phyloP scores from a whole-genome alignment of 2,113 vertebrate genomes.

The Ceuthmochares aereus region DNA sequence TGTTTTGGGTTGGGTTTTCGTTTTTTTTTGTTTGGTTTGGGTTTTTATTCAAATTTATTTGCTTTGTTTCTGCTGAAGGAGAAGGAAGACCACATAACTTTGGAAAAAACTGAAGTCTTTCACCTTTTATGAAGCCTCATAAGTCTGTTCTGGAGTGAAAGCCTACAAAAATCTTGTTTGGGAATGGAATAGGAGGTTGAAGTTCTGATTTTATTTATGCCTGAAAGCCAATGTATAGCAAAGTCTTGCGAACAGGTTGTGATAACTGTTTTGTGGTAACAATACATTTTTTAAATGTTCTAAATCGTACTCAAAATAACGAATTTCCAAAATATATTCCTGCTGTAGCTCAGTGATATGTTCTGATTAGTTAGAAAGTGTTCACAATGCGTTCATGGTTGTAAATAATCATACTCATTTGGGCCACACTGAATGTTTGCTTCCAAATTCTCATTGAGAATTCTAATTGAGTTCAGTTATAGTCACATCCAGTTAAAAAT shows the following conservation, averaged over 20 bases:
- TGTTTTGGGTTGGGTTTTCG: not conserved
- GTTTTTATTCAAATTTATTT: not conserved
- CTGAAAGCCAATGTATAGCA: not conserved
- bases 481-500: not conserved
- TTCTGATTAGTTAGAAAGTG: not conserved
- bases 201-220: not conserved
- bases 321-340: not conserved
- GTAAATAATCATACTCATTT: not conserved
- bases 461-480: not conserved
- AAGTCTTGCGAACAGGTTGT: not conserved
- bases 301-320: not conserved
- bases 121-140: not conserved
- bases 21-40: not conserved
- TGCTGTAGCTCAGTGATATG: not conserved
- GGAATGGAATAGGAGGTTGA: not conserved
- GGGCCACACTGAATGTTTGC: not conserved
- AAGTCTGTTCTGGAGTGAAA: not conserved
- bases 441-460: not conserved
- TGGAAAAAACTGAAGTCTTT: not conserved
- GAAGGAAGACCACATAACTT: not conserved
- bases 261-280: not conserved
- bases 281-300: not conserved
- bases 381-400: not conserved
- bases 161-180: not conserved
- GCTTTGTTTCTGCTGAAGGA: not conserved